A percentile compares a stretch with the other conserved stretches of the same genome.
Evolutionary conservation across 1,140 invertebrate species (phyloP).

Genomic region (Lepidurus arcticus): DNA sequence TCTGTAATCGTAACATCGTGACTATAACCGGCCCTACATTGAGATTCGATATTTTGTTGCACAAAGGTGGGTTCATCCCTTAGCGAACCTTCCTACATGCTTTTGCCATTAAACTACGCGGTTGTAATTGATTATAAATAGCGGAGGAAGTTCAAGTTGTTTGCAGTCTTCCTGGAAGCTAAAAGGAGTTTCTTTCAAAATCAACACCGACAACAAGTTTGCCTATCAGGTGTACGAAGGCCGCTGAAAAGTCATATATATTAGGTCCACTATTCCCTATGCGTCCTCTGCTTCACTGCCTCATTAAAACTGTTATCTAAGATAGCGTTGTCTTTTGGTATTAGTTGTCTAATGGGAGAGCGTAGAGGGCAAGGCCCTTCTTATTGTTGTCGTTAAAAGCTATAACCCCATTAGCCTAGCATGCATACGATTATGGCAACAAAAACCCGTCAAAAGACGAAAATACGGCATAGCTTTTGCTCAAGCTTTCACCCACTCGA

Average conservation of each 20-base stretch:
- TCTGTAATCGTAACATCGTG: neutral
- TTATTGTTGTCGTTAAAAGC: neutral
- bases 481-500: neutral
- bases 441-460: neutral
- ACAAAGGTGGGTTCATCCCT: neutral
- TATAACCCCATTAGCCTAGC: neutral
- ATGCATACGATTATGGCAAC: neutral
- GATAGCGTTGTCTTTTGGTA: too few species aligned
- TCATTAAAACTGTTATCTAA: too few species aligned
- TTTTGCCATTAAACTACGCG: neutral
- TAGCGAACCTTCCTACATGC: neutral
- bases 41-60: neutral
- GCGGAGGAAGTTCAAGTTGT: neutral
- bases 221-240: neutral
- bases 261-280: too few species aligned
- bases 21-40: neutral
- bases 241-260: too few species aligned
- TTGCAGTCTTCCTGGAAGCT: neutral
- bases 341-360: too few species aligned
- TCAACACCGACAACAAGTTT: neutral
- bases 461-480: neutral
- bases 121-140: neutral
- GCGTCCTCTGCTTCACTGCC: too few species aligned
- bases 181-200: neutral
- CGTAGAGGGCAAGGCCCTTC: too few species aligned